phyloP scores from a whole-genome alignment of 1,140 invertebrate genomes.

The Acromyrmex charruanus region DNA sequence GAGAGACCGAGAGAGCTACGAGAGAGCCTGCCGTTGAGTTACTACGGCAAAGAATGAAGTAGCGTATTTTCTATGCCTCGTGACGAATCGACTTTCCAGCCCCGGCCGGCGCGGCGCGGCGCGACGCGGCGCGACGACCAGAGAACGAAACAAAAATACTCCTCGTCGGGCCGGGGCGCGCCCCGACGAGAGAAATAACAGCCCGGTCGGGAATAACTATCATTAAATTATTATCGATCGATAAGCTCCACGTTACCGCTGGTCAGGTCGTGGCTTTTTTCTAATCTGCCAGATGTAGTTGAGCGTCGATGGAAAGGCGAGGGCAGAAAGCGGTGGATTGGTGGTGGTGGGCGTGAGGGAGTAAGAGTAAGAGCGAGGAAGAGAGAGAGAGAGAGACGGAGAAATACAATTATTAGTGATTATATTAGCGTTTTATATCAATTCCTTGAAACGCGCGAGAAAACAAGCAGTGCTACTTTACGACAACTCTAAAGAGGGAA shows the following conservation, averaged over 20 bases:
- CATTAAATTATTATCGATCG: slow-evolving; percentile 77
- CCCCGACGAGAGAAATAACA: slow-evolving; percentile 69
- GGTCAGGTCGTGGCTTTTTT: slow-evolving; percentile 59
- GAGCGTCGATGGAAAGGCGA: slow-evolving; percentile 52
- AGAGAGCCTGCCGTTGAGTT: slow-evolving; percentile 60
- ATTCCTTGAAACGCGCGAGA: slow-evolving; percentile 28
- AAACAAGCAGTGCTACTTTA: slow-evolving; percentile 22
- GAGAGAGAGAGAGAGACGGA: not conserved
- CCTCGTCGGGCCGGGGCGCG: slow-evolving; percentile 57
- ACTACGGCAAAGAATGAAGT: slow-evolving; percentile 80
- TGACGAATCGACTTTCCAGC: slow-evolving; percentile 85
- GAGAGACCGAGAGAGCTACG: slow-evolving; percentile 21
- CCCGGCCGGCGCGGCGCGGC: slow-evolving; percentile 61
- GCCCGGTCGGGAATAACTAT: slow-evolving; percentile 73
- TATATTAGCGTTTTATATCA: slow-evolving; percentile 33
- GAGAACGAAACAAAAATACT: slow-evolving; percentile 75
- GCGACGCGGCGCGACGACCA: slow-evolving; percentile 55
- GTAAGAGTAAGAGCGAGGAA: too few species aligned
- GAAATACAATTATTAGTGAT: slow-evolving; percentile 42
- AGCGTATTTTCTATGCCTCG: slow-evolving; percentile 84
- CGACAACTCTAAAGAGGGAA: not conserved
- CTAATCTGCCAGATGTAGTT: slow-evolving; percentile 71
- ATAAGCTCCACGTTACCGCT: slow-evolving; percentile 74
- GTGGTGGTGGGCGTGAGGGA: not conserved
- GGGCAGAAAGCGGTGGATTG: not conserved